phyloP scores from a whole-genome alignment of 2,113 vertebrate genomes.

The Brienomyrus longianalis region DNA sequence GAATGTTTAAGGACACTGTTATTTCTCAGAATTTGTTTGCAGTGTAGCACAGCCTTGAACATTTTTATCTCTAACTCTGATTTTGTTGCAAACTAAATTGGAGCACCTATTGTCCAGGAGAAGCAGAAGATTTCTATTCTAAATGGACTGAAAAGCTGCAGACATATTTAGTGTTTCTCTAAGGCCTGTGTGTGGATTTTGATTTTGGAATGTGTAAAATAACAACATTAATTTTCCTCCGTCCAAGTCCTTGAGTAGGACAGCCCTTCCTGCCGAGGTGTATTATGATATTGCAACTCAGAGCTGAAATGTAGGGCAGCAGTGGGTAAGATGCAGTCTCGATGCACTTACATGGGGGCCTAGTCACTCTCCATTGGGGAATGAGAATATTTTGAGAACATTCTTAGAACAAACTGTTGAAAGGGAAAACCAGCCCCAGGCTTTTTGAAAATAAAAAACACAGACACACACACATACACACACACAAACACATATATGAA shows the following conservation, averaged over 20 bases:
- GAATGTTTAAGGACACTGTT: not conserved
- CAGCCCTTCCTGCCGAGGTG: not conserved
- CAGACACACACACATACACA: not conserved
- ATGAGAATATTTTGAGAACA: not conserved
- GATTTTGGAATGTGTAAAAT: slow-evolving; percentile 13
- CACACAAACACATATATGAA: not conserved
- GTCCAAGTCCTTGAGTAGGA: not conserved
- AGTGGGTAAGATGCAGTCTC: not conserved
- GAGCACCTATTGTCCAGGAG: not conserved
- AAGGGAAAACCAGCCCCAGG: not conserved
- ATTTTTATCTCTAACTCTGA: not conserved
- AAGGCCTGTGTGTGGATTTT: not conserved
- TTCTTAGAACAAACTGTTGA: not conserved
- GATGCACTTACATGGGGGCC: not conserved
- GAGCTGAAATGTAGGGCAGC: not conserved
- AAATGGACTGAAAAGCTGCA: not conserved
- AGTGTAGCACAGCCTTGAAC: not conserved
- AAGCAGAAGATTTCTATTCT: not conserved
- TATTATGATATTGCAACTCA: not conserved
- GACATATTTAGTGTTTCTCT: not conserved
- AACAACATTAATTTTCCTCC: not conserved
- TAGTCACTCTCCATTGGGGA: not conserved
- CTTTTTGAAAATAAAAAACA: not conserved
- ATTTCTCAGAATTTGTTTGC: not conserved
- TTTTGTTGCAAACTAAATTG: not conserved